Base-by-base conservation (phyloP, 2,113 vertebrate genomes). In the Ammodytes marinus region DNA sequence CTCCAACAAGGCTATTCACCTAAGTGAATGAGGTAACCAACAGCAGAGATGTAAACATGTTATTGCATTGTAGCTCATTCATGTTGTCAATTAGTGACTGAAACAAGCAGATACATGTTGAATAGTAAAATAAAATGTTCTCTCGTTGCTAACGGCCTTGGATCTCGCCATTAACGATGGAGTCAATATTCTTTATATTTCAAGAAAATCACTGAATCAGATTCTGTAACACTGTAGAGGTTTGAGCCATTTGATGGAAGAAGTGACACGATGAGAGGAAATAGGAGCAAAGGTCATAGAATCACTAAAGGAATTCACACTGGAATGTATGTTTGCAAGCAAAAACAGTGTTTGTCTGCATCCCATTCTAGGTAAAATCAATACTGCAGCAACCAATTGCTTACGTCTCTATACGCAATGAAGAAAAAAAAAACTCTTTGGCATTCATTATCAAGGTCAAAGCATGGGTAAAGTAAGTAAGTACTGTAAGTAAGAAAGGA, bases 41-140 rank as follows among this genome's bases (percentile, higher is more conserved):
- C 35, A 53, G 7, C 35, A 54, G 63, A 67, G 54, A 46, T 46
- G 52, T 69, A 72, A 70, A 58, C 35, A 47, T 39, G 35, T 19
- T 35, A 58, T 73, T 42, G 68, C 37, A 64, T 17, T 50, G 13
- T 6, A 35, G 10, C 37, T 84, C 57, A 79, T 59, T 85, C 69
- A 66, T 54, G 54, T 17, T 35, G 37, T 64, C 4, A 65, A 39
- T 14, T 58, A 2, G 67, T n/a, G 15, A 57, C 63, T 60, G 39
- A 35, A 64, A 71, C 47, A 35, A 75, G 27, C 27, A 27, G 27
- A 42, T 64, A 47, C 45, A 55, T 74, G 46, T 6, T 7, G 8
- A 40, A 11, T 27, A 74, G 57, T 78, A 59, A 70, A 85, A 82
- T n/a, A 43, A 66, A 85, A 73, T 68, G 45, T 53, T 67, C 67